A percentile compares a stretch with the other conserved stretches of the same genome.
These are phyloP conservation scores for Dorcus parallelipipedus DNA, from an alignment of 2,888 invertebrate species.

Conservation along the genomic window DNA sequence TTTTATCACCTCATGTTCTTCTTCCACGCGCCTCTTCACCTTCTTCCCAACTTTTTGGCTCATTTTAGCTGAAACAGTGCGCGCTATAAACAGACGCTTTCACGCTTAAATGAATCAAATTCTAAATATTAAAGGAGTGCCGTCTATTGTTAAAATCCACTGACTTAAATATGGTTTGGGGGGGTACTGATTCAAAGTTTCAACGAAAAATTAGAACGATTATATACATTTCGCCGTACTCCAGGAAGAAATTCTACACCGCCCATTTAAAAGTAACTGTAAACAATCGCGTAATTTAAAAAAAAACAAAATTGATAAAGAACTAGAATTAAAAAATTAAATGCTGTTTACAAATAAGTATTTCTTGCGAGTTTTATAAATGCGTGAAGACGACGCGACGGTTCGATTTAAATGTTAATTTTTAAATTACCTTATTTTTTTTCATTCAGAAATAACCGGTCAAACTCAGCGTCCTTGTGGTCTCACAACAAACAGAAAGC, in stretches of 20 bases:
- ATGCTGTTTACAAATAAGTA: too few species aligned
- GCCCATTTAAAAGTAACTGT: too few species aligned
- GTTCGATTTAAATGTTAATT: background rate
- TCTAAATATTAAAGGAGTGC: constrained; percentile 1
- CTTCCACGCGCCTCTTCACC: constrained; percentile 9
- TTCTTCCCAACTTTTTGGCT: constrained; percentile 12
- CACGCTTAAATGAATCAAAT: constrained; percentile 8
- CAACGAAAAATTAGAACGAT: background rate
- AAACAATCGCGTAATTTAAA: background rate
- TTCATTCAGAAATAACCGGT: constrained; percentile 12
- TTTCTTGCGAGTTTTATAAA: background rate
- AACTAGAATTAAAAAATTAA: background rate
- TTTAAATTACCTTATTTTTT: constrained; percentile 6
- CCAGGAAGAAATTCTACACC: too few species aligned
- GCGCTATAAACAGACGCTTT: background rate
- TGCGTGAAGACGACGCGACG: background rate
- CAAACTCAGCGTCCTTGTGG: background rate
- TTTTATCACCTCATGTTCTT: background rate
- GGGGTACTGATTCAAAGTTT: background rate
- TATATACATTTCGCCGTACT: too few species aligned
- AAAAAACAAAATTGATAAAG: background rate
- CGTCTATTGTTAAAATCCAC: background rate
- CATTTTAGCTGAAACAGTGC: constrained; percentile 9
- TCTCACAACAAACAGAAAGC: constrained; percentile 11
- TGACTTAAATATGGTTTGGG: background rate